Base-by-base conservation (phyloP, 2,113 vertebrate genomes). In the Eptesicus fuscus region DNA sequence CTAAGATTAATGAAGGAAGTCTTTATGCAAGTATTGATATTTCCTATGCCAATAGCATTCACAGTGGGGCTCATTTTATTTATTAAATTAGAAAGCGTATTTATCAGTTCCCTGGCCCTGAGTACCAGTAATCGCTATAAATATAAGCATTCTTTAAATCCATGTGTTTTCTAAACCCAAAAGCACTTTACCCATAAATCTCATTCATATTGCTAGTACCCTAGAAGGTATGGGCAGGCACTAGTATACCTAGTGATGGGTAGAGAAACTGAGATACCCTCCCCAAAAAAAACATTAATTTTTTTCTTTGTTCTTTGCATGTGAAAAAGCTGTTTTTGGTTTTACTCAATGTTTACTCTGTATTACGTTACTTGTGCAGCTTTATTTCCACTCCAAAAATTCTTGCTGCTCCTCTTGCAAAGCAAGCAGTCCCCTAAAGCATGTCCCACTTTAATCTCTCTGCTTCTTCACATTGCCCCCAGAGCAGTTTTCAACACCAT, bases 321-420 rank as follows among this genome's bases (percentile, higher is more conserved):
- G 51, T 85, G 70, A 87, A 83, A 87, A 95, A 22, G 37, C 70
- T 78, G 13, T 74, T 37, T 74, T 96, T 89, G 3, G n/a, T 49
- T 88, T 84, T 88, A 90, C 42, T 90, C 84, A 73, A 53, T 69
- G n/a, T 73, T 94, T 94, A n/a, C 30, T 88, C 35, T 80, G 13
- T 85, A 76, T 8, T 67, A 2, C 76, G 79, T 87, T 67, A 42
- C 49, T 73, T 91, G 23, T 78, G 4, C 74, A 84, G 70, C 32
- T 94, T 90, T 88, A 22, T 84, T 65, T 87, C 63, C 25, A 30
- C 73, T 87, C 70, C 84, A 90, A 40, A 93, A 59, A 42, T 65
- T 71, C 47, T 86, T 37, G 32, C 44, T 65, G 17, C 23, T 59
- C 35, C 40, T 76, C n/a, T 2, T 70, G 25, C 30, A 4, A 37